Evolutionary conservation across 2,888 invertebrate species (phyloP), one percentile per base, ranked within the genome.

Genomic region (Cistogaster globosa): DNA sequence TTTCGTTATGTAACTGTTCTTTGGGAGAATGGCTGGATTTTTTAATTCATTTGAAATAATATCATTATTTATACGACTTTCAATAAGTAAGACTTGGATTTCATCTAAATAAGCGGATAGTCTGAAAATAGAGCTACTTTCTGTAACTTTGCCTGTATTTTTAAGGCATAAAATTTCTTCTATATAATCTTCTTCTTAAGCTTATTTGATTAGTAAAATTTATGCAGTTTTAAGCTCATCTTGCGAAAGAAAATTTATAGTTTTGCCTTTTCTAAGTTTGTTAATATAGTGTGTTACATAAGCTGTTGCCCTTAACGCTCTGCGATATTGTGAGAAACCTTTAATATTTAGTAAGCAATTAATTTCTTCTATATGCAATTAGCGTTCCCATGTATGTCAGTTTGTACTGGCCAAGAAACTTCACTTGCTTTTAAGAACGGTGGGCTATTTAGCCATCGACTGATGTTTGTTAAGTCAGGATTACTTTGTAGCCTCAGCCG

Each of bases 281-380:
- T 38, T 74, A 32, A 62, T 6, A 53, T 51, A 74, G 48, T 74
- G 74, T 51, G 53, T 62, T 6, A 74, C 62, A 58, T 67, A 76
- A 18, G 58, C 67, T n/a, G 57, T 60, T 0, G 68, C 12, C 16
- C 62, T 69, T 36, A 78, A 36, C 3, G 42, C 69, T 55, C 68
- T 79, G 58, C 57, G 63, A 53, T 53, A 79, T 20, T 79, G 69
- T 9, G 57, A 79, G 36, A 71, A 79, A 16, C 62, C 63, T n/a
- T 53, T 45, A 32, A 76, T 60, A 36, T 67, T 11, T 8, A 67
- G 16, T 26, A 76, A 22, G 32, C 36, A 2, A 9, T 63, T 14
- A 32, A 63, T 53, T 38, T 78, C 32, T 2, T 45, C 32, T 42
- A 55, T 18, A 16, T 62, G 57, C 62, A 62, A 7, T 63, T 63